A percentile compares a stretch with the other conserved stretches of the same genome.
Conservation (phyloP, 2,888 invertebrate species). For the Clepsis dumicolana region DNA sequence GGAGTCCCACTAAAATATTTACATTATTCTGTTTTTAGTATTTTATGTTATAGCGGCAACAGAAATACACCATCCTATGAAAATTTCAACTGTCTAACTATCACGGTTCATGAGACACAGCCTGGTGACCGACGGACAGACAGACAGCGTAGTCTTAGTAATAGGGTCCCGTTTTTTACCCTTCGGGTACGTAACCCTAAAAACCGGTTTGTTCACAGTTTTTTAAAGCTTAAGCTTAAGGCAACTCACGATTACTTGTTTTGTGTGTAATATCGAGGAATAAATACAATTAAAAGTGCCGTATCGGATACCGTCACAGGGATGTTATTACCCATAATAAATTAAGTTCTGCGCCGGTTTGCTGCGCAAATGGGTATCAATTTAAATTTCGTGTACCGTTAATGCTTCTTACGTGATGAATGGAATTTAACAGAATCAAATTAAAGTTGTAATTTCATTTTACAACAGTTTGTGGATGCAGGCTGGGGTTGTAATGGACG, state of each 20-base stretch:
- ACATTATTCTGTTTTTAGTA: too few relatives aligned
- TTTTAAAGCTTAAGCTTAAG: background rate
- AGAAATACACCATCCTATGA: too few relatives aligned
- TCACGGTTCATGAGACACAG: too few relatives aligned
- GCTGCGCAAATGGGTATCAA: conserved; percentile 35
- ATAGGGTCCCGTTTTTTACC: too few relatives aligned
- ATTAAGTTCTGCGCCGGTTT: conserved; percentile 34
- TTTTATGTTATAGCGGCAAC: too few relatives aligned
- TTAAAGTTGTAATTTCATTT: conserved; percentile 14
- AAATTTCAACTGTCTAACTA: too few relatives aligned
- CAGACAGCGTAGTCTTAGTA: too few relatives aligned
- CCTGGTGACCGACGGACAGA: too few relatives aligned
- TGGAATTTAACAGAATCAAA: conserved; percentile 27
- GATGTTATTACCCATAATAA: conserved; percentile 34
- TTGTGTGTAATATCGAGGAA: background rate
- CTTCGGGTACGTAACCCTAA: too few relatives aligned
- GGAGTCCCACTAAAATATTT: too few relatives aligned
- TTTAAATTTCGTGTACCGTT: conserved; percentile 36
- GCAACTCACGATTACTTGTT: background rate
- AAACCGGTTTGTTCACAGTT: too few relatives aligned
- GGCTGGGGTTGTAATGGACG: too few relatives aligned
- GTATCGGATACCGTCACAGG: conserved; percentile 18
- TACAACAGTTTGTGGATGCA: background rate
- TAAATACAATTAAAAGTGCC: conserved; percentile 29
- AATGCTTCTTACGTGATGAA: conserved; percentile 36